These are phyloP conservation scores for Wiebesia pumilae DNA, from an alignment of 1,140 invertebrate species.

Conservation along the genomic window DNA sequence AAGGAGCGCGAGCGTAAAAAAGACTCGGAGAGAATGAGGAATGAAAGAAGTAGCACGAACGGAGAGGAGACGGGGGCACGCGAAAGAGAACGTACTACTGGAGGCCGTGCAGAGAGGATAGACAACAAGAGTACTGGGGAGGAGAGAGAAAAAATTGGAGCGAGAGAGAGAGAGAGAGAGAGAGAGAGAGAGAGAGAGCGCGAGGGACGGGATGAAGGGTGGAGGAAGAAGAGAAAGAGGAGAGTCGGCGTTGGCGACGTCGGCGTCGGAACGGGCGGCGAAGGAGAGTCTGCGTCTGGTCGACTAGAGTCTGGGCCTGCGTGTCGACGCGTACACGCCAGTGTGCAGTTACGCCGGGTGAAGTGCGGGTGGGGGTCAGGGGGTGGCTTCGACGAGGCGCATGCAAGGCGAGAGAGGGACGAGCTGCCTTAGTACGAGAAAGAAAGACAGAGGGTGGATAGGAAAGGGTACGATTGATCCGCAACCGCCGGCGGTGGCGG, in stretches of 20 bases:
- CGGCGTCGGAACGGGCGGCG: slow-evolving; percentile 19
- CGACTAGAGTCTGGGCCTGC: slow-evolving; percentile 67
- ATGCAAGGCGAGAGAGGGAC: not conserved
- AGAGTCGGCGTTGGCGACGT: not conserved
- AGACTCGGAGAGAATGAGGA: slow-evolving; percentile 31
- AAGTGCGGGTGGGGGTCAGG: slow-evolving; percentile 1
- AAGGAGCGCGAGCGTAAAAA: slow-evolving; percentile 29
- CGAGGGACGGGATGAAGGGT: not conserved
- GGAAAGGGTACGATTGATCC: slow-evolving; percentile 70
- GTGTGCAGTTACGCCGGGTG: not conserved
- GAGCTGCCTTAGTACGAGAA: slow-evolving; percentile 34
- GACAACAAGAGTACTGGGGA: not conserved
- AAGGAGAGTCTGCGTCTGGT: slow-evolving; percentile 63
- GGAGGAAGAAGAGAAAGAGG: not conserved
- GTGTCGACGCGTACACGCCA: slow-evolving; percentile 69
- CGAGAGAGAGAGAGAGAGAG: slow-evolving; percentile 6
- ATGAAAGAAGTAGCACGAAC: not conserved
- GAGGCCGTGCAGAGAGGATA: not conserved
- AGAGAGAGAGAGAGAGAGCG: slow-evolving; percentile 9
- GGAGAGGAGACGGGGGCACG: not conserved
- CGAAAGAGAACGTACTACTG: too few species aligned
- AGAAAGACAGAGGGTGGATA: slow-evolving; percentile 51
- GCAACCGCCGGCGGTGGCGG: slow-evolving; percentile 59
- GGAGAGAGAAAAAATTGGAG: not conserved
- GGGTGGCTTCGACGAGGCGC: slow-evolving; percentile 59